A percentile compares a stretch with the other conserved stretches of the same genome.
Conservation (phyloP, 92 coral and sea anemone species). For the Diadumene lineata region DNA sequence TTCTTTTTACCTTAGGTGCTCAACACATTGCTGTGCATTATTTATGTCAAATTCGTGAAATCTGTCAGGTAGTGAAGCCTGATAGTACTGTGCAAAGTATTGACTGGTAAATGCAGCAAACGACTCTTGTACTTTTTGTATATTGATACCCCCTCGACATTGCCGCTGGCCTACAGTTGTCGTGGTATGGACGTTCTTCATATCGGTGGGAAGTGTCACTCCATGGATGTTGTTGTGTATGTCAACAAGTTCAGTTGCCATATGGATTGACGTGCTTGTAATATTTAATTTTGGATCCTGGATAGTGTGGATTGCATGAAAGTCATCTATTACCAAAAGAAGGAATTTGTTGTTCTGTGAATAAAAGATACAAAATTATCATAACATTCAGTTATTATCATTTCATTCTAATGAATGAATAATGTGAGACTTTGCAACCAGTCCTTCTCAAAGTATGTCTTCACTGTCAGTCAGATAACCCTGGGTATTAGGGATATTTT, state of each 20-base stretch:
- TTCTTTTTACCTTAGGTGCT: too few relatives aligned
- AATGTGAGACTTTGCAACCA: neutral
- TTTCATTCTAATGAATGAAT: neutral
- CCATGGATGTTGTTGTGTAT: neutral
- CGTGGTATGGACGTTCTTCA: too few relatives aligned
- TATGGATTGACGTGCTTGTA: constrained; percentile 39
- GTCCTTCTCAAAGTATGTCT: neutral
- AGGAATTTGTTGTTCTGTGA: constrained; percentile 30
- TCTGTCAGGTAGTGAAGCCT: too few relatives aligned
- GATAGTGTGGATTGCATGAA: constrained; percentile 42
- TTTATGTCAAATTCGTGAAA: too few relatives aligned
- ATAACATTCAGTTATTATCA: neutral
- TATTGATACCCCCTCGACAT: too few relatives aligned
- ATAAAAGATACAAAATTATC: neutral
- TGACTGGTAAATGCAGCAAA: too few relatives aligned
- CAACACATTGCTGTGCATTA: too few relatives aligned
- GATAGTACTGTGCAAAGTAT: too few relatives aligned
- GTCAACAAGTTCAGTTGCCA: constrained; percentile 44
- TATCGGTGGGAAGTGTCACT: constrained; percentile 19
- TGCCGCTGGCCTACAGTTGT: too few relatives aligned
- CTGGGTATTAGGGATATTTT: too few relatives aligned
- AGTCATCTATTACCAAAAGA: constrained; percentile 36
- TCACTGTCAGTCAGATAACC: neutral
- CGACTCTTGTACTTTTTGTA: too few relatives aligned
- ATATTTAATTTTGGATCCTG: constrained; percentile 37